Base-by-base conservation (phyloP, 2,888 invertebrate genomes). In the Meiosimyza platycephala region DNA sequence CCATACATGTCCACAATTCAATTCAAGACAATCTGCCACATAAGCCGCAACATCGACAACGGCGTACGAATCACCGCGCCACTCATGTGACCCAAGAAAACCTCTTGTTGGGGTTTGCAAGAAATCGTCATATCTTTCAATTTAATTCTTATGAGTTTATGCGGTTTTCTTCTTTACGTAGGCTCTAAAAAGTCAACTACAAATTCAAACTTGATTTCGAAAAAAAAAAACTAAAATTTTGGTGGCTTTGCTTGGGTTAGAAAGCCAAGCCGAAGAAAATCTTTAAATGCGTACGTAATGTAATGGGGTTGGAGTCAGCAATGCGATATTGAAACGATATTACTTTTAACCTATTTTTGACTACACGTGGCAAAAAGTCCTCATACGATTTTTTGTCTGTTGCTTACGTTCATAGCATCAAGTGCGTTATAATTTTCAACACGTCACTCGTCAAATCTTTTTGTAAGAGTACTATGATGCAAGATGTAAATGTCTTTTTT, bases 1-100 rank as follows among this genome's bases (percentile, higher is more conserved):
- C 77, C 79, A 79, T 81, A 79, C 80, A 75, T 64, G 66, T 54
- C 47, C 63, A 47, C 18, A n/a, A 57, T 40, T 51, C n/a, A 16
- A 11, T 22, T 51, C 55, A 55, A 54, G 47, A 33, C 62, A 40
- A 16, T 3, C 40, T 40, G 16, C n/a, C 22, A n/a, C n/a, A 59
- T 40, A 48, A 13, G 22, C 52, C n/a, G 52, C 65, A 51, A 55
- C 40, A 33, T n/a, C 12, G 15, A 57, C 60, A 33, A 15, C 64
- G 60, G 4, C 48, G 9, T 47, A 16, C n/a, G 52, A n/a, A 16
- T 3, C 7, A 33, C 22, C 13, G 54, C 48, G 16, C 51, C 59
- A 57, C 64, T 63, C 64, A 55, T 54, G 57, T 72, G 72, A 69
- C 72, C 72, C 50, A 64, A 13, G 48, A 22, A 69, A 67, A 57